Base-by-base conservation (phyloP, 2,797 vertebrate species). In the Neostethus bicornis region DNA sequence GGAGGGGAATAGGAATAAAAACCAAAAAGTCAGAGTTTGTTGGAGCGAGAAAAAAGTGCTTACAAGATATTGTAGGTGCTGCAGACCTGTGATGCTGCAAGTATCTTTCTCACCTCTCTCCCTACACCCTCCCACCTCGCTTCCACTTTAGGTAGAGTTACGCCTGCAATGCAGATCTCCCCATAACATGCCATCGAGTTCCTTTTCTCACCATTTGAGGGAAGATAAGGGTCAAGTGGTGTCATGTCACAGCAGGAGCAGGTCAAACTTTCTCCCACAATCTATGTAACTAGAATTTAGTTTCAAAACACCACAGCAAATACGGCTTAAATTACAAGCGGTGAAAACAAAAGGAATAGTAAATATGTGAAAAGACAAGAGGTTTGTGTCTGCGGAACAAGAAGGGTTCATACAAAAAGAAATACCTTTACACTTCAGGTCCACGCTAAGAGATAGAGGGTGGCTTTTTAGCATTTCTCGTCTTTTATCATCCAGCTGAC, bases 391-490 rank as follows among this genome's bases (percentile, higher is more conserved):
- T 26, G 10, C 32, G 46, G 13, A 21, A 34, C 7, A 9, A 14
- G 12, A 9, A 12, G 47, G 23, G 11, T 9, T n/a, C n/a, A 24
- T 19, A 7, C 0, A 16, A 13, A 44, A 6, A 19, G 41, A 8
- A 20, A 42, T 80, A 98, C 97, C 97, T 94, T 98, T 99, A 87
- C 96, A 97, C 61, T 92, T 94, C 10, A 99, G 88, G 72, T 96
- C 93, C 0, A 98, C 51, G 28, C 93, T 92, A 58, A 99, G 93
- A 0, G 94, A 97, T 46, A 99, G 85, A 0, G 97, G 97, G 73
- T 99, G 97, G 0, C 91, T 88, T 80, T 96, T 98, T 35, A 99
- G 88, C 96, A 99, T 97, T 85, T 98, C 96, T 47, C 95, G 94
- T 55, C 97, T 94, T 70, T 98, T 98, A 73, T 99, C 97, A 0